Evolutionary conservation across 1,140 invertebrate species (phyloP).

Genomic region (Steinernema khuongi): DNA sequence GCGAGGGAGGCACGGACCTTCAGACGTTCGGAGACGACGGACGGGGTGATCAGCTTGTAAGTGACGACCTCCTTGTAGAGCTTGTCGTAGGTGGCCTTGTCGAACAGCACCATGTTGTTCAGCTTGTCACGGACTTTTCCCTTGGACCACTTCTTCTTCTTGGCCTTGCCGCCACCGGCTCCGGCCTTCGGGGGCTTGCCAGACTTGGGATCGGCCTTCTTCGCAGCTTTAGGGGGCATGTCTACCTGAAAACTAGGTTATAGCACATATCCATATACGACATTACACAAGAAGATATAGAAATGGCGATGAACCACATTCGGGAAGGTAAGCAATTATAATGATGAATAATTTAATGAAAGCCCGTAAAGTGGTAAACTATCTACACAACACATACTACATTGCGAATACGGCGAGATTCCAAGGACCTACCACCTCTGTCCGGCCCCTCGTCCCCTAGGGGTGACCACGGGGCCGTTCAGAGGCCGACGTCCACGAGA

Average conservation of each 20-base stretch:
- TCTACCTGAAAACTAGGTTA: conserved; percentile 31
- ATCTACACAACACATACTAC: too few species aligned
- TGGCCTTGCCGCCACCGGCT: conserved; percentile 83
- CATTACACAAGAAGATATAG: not conserved
- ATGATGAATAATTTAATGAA: not conserved
- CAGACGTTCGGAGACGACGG: conserved; percentile 93
- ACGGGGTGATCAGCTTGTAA: conserved; percentile 97
- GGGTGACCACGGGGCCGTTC: too few species aligned
- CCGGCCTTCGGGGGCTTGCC: conserved; percentile 86
- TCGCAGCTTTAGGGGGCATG: conserved; percentile 81
- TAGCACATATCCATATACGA: not conserved
- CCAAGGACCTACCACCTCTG: too few species aligned
- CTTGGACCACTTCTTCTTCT: conserved; percentile 99
- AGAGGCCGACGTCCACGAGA: too few species aligned
- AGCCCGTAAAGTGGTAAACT: not conserved
- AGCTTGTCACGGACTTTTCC: conserved; percentile 99
- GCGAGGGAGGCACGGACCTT: conserved; percentile 97
- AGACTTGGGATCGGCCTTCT: conserved; percentile 68
- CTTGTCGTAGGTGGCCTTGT: conserved; percentile 97
- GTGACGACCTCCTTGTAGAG: conserved; percentile 88
- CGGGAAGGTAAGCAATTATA: too few species aligned
- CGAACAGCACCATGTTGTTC: conserved; percentile 95
- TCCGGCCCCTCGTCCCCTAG: too few species aligned
- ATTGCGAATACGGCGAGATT: too few species aligned
- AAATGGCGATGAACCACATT: not conserved